Base-by-base conservation (phyloP, 2,888 invertebrate species). In the Eupithecia abbreviata region DNA sequence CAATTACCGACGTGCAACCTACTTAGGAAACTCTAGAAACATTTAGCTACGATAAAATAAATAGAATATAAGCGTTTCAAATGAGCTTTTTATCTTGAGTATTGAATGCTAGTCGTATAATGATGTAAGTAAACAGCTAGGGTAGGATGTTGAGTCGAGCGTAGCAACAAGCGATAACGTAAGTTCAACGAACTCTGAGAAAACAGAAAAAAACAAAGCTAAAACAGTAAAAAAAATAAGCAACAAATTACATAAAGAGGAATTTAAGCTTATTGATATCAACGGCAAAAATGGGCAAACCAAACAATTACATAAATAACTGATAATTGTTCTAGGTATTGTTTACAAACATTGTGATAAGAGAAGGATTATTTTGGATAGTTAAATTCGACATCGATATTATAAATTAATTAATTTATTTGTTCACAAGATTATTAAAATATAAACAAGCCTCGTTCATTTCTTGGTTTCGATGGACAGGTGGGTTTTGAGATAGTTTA, bases 81-180 rank as follows among this genome's bases (percentile, higher is more conserved):
- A 84, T 83, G 81, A 79, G 72, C 78, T 82, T 84, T 85, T 88
- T 87, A 87, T 88, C 85, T 77, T 74, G 76, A 73, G 79, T 83
- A 85, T 86, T 86, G 83, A 86, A 82, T 85, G 84, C 84, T 86
- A 85, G 87, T 84, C 30, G 18, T 68, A 47, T 47, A 30, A 30
- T 30, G 0, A 85, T 83, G 86, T 83, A 80, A 79, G 87, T 88
- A 89, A 90, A 90, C 86, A 88, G 74, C 84, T 75, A 81, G 83
- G 83, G 77, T 82, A 73, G 81, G 30, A 55, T 74, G 83, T 71
- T 79, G 71, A 82, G 77, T 71, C 72, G 49, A 75, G 72, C 77
- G 83, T 82, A 85, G 83, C 82, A 79, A 58, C 51, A 68, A 73
- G 66, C 66, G 65, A 74, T 72, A 62, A 67, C 6, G 67, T 12